These are phyloP conservation scores for Mormyrops attenuatus DNA, from an alignment of 2,797 vertebrate genomes.

Conservation along the genomic window DNA sequence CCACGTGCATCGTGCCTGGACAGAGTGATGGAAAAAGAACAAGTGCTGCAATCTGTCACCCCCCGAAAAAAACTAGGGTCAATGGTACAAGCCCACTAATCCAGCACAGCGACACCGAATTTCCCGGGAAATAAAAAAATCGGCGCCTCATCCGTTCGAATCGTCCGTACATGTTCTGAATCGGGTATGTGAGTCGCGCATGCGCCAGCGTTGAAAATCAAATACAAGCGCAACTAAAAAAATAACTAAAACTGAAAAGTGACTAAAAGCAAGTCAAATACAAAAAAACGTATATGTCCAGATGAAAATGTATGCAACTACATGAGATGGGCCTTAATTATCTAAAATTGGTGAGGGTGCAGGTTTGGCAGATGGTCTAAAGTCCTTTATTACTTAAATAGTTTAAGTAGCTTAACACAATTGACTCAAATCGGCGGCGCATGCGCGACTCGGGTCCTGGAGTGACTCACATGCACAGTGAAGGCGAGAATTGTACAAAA, in stretches of 20 bases:
- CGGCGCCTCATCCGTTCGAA: neutral
- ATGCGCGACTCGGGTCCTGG: neutral
- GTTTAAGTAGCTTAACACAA: neutral
- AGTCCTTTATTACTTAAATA: neutral
- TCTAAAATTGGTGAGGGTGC: neutral
- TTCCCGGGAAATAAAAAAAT: neutral
- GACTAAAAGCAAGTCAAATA: neutral
- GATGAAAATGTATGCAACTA: neutral
- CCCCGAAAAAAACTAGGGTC: neutral
- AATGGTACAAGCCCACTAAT: neutral
- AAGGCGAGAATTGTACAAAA: neutral
- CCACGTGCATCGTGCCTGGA: neutral
- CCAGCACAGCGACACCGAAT: neutral
- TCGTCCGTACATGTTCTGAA: neutral
- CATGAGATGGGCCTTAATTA: neutral
- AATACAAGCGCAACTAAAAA: neutral
- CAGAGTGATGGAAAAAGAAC: neutral
- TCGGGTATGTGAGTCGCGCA: neutral
- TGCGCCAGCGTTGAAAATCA: neutral
- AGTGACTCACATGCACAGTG: neutral
- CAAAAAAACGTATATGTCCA: neutral
- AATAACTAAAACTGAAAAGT: neutral
- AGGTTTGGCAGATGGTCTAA: neutral
- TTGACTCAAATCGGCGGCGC: neutral
- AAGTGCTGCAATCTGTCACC: neutral